These are phyloP conservation scores for Trogon melanurus DNA, from an alignment of 2,113 vertebrate genomes.

Conservation along the genomic window DNA sequence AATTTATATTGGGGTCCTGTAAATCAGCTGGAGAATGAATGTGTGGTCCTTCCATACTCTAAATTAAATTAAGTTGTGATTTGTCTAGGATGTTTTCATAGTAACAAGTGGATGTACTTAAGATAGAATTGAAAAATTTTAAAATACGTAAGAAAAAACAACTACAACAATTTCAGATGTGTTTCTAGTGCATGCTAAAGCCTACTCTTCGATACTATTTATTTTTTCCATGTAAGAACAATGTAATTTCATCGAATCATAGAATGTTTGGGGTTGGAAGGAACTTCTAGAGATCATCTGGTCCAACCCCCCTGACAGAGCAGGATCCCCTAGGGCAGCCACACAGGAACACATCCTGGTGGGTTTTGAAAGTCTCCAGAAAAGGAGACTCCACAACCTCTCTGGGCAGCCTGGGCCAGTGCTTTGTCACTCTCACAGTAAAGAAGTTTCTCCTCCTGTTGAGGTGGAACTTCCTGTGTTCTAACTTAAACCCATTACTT, in stretches of 20 bases:
- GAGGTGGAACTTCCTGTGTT: too few relatives aligned
- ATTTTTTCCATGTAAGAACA: not conserved
- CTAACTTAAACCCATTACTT: too few relatives aligned
- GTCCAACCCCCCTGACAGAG: too few relatives aligned
- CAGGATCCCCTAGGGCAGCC: too few relatives aligned
- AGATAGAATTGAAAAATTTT: not conserved
- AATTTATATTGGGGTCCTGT: not conserved
- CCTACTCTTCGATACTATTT: not conserved
- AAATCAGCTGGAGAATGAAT: not conserved
- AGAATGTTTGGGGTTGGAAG: too few relatives aligned
- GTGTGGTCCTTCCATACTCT: not conserved
- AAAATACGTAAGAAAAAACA: not conserved
- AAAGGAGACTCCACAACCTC: too few relatives aligned
- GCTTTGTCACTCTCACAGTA: too few relatives aligned
- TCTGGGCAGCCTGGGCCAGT: too few relatives aligned
- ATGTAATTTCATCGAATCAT: not conserved
- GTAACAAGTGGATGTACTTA: not conserved
- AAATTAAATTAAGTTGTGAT: slow-evolving; percentile 32
- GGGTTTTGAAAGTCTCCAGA: too few relatives aligned
- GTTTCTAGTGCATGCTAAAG: not conserved
- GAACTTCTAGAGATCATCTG: too few relatives aligned
- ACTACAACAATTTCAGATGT: not conserved
- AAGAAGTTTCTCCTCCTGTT: too few relatives aligned
- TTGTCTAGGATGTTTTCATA: not conserved
- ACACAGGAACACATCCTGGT: too few relatives aligned